Evolutionary conservation across 2,113 vertebrate genomes (phyloP).

Genomic region (Salvelinus sp.): DNA sequence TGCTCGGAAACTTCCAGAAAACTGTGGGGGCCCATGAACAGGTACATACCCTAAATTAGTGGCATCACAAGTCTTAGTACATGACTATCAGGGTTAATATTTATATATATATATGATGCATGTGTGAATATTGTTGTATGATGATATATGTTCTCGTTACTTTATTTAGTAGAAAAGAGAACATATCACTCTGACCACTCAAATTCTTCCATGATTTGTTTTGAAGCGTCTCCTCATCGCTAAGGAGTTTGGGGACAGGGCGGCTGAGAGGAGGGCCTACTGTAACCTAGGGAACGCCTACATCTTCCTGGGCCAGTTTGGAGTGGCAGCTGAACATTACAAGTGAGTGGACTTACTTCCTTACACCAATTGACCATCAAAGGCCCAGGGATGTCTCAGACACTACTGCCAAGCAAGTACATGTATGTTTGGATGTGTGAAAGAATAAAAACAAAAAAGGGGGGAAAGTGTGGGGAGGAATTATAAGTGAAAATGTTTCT

Average conservation of each 20-base stretch:
- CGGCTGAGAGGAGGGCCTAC: constrained; percentile 94
- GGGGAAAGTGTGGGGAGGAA: too few relatives aligned
- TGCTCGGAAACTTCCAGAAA: constrained; percentile 90
- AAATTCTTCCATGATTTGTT: constrained; percentile 7
- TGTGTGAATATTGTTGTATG: too few relatives aligned
- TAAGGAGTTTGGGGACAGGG: constrained; percentile 94
- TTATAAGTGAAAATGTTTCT: too few relatives aligned
- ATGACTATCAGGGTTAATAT: too few relatives aligned
- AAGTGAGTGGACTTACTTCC: constrained; percentile 79
- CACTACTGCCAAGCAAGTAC: too few relatives aligned
- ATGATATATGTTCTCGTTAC: too few relatives aligned
- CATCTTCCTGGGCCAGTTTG: constrained; percentile 94
- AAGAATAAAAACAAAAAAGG: too few relatives aligned
- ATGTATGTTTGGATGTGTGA: too few relatives aligned
- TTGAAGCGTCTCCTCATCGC: constrained; percentile 90
- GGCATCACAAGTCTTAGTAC: not conserved
- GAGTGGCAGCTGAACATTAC: constrained; percentile 91
- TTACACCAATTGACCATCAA: not conserved
- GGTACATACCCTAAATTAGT: constrained; percentile 67
- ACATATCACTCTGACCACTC: not conserved
- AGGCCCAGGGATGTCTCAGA: too few relatives aligned
- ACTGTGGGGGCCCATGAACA: constrained; percentile 92
- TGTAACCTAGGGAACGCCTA: constrained; percentile 96
- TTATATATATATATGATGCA: too few relatives aligned
- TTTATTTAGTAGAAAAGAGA: too few relatives aligned